These are phyloP conservation scores for Meiosimyza platycephala DNA, from an alignment of 2,888 invertebrate species.

Conservation along the genomic window DNA sequence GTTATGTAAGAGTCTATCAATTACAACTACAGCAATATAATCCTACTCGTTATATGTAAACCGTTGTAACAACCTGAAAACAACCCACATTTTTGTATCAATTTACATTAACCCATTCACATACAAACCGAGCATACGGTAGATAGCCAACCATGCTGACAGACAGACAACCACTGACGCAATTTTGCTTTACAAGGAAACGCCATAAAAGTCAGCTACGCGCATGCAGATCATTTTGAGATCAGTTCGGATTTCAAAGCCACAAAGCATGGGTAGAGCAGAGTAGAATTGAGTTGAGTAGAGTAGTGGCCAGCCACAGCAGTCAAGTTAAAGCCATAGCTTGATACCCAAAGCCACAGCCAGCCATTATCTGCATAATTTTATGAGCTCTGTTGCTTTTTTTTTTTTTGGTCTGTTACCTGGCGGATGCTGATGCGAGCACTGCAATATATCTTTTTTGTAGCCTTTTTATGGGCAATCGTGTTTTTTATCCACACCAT, in stretches of 20 bases:
- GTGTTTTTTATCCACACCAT: conserved; percentile 50
- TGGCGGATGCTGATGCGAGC: conserved; percentile 48
- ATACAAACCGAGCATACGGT: too few relatives aligned
- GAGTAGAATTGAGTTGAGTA: too few relatives aligned
- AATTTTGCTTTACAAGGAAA: conserved; percentile 6
- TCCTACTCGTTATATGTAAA: too few relatives aligned
- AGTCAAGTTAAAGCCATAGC: too few relatives aligned
- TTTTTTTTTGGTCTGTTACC: conserved; percentile 45
- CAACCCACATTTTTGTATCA: too few relatives aligned
- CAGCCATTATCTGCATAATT: conserved; percentile 55
- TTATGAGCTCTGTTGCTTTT: conserved; percentile 41
- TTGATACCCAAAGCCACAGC: neutral
- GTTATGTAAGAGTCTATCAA: too few relatives aligned
- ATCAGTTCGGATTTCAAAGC: conserved; percentile 18
- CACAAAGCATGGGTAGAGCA: too few relatives aligned
- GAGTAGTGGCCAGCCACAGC: too few relatives aligned
- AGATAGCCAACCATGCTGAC: neutral
- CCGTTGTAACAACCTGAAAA: too few relatives aligned
- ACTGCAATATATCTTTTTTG: conserved; percentile 65
- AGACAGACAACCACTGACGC: neutral
- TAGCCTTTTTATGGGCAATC: conserved; percentile 60
- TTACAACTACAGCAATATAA: too few relatives aligned
- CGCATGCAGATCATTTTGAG: conserved; percentile 8
- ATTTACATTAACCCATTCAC: too few relatives aligned
- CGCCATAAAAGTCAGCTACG: neutral